phyloP scores from a whole-genome alignment of 37 sponge, comb jelly and placozoan genomes.

The Ephydatia muelleri region DNA sequence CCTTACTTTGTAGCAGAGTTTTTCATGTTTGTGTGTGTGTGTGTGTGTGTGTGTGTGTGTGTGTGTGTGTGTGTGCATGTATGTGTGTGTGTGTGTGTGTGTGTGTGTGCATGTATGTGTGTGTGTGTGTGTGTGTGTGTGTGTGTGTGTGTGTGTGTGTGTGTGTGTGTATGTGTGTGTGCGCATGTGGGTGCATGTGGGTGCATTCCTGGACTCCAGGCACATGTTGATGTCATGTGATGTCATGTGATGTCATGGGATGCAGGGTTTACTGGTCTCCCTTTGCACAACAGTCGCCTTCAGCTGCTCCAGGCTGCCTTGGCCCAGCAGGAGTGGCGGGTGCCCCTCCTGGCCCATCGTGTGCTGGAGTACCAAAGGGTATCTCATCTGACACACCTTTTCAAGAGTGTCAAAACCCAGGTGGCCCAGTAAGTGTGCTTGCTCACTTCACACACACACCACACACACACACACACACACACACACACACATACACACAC shows the following conservation, averaged over 20 bases:
- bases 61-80: background rate
- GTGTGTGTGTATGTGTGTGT: constrained; percentile 9
- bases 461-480: too few species aligned
- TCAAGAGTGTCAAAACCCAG: constrained; percentile 64
- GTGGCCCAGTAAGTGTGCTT: background rate
- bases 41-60: background rate
- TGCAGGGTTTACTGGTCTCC: background rate
- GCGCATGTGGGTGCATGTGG: background rate
- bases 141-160: background rate
- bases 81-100: background rate
- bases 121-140: background rate
- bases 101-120: background rate
- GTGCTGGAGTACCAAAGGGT: constrained; percentile 44
- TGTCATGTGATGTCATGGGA: background rate
- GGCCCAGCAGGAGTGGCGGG: constrained; percentile 86
- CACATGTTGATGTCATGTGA: background rate
- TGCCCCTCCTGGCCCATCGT: constrained; percentile 37
- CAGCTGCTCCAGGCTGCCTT: constrained; percentile 62
- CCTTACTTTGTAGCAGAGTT: background rate
- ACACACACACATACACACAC: too few species aligned
- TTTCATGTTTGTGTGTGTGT: background rate
- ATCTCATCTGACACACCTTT: constrained; percentile 70
- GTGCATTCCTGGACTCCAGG: constrained; percentile 75
- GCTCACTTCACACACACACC: too few species aligned
- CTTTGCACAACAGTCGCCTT: constrained; percentile 42